Base-by-base conservation (phyloP, 2,797 vertebrate species). In the Micrastur ruficollis region DNA sequence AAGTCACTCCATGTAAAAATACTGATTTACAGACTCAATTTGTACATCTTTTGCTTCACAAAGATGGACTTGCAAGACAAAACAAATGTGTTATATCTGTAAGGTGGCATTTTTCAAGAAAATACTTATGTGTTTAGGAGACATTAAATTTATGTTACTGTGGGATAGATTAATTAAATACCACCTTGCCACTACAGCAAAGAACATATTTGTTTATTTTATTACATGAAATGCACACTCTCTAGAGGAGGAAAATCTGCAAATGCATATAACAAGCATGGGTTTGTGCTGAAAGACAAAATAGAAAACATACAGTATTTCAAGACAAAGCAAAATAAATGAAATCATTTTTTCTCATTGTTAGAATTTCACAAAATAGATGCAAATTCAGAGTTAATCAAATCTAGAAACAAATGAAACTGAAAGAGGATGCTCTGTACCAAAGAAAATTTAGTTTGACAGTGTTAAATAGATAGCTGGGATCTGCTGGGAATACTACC, bases 401-500 rank as follows among this genome's bases (percentile, higher is more conserved):
- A 81, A 85, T 46, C 20, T 38, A 61, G 78, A 93, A 92, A 62
- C 18, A 87, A 89, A 89, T 7, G 2, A 76, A 80, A 80, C 46
- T 58, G 65, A 71, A 88, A 68, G 38, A 90, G 34, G 32, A 87
- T 82, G 61, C 53, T 92, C 65, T 80, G 68, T 46, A 91, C 61
- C 53, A 91, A 66, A 74, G 61, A 68, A 87, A 91, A 94, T 72
- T 76, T 78, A 26, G 14, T 91, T 92, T 96, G 95, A 86, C 90
- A 93, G 38, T 46, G 61, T 82, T 92, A 94, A 96, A 94, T 34
- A 92, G 81, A 62, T 85, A 91, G 74, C 61, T 65, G 50, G 49
- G 62, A 31, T 91, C 93, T 91, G 86, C 44, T 91, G 91, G 95
- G 90, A 97, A 89, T 94, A 90, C 68, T 89, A 94, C 86, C 88